These are phyloP conservation scores for Ophonus ardosiacus DNA, from an alignment of 2,888 invertebrate species.

Conservation along the genomic window DNA sequence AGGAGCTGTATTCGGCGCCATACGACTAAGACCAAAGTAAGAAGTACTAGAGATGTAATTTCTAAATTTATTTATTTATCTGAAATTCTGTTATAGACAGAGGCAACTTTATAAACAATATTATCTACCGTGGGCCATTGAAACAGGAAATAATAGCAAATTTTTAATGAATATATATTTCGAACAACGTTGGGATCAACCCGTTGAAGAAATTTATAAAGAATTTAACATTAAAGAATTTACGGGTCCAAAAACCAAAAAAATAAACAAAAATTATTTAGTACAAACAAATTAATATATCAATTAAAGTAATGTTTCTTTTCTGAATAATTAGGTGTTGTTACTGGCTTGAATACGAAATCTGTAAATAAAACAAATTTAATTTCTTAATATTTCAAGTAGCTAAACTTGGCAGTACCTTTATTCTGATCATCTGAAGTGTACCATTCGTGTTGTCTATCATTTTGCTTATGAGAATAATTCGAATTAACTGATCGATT, in stretches of 20 bases:
- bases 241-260: conserved; percentile 68
- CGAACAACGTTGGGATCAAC: conserved; percentile 96
- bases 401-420: background rate
- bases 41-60: background rate
- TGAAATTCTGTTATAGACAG: conserved; percentile 78
- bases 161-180: conserved; percentile 93
- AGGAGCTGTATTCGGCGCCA: conserved; percentile 95
- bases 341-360: conserved; percentile 34
- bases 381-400: background rate
- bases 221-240: conserved; percentile 87
- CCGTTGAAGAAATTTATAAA: conserved; percentile 86
- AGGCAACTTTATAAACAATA: conserved; percentile 85
- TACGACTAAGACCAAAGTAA: conserved; percentile 89
- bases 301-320: conserved; percentile 7
- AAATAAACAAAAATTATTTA: conserved; percentile 38
- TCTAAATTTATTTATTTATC: conserved; percentile 27
- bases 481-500: conserved; percentile 3
- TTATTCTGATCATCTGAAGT: background rate
- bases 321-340: background rate
- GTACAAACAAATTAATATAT: background rate
- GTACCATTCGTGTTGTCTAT: background rate
- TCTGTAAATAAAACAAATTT: conserved; percentile 7
- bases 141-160: conserved; percentile 85
- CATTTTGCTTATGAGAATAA: conserved; percentile 1
- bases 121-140: conserved; percentile 92